Percentiles rank a stretch among this genome's conserved stretches.
Conservation (phyloP, 1,140 invertebrate species). For the Drosophila tani region DNA sequence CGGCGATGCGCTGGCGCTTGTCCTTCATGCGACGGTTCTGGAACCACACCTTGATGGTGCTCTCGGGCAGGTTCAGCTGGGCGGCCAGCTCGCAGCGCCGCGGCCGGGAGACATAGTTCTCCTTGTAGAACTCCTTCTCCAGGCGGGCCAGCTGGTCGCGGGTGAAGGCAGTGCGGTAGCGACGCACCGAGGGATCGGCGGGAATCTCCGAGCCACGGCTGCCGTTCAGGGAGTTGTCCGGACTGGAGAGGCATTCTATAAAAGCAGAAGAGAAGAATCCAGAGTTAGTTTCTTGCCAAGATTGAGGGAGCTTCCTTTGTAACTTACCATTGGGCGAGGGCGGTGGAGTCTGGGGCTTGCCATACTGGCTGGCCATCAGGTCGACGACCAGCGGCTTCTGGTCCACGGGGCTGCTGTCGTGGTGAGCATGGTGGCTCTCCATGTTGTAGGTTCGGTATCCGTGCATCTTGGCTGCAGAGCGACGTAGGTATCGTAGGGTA, state of each 20-base stretch:
- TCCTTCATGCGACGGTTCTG: slow-evolving; percentile 99
- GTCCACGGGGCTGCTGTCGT: slow-evolving; percentile 65
- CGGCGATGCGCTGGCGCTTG: slow-evolving; percentile 96
- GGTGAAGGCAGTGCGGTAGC: slow-evolving; percentile 99
- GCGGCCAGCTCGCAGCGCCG: slow-evolving; percentile 97
- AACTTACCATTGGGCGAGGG: slow-evolving; percentile 84
- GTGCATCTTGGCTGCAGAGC: slow-evolving; percentile 66
- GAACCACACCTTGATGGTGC: slow-evolving; percentile 99
- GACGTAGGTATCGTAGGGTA: background rate
- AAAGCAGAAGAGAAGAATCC: background rate
- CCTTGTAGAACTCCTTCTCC: slow-evolving; percentile 99
- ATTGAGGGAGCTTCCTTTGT: fast-evolving
- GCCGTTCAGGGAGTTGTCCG: slow-evolving; percentile 80
- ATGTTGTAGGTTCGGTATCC: slow-evolving; percentile 83
- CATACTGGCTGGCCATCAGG: slow-evolving; percentile 78
- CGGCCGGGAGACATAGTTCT: slow-evolving; percentile 99
- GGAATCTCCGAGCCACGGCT: slow-evolving; percentile 80
- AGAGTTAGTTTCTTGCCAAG: slow-evolving; percentile 35
- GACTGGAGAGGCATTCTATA: slow-evolving; percentile 85
- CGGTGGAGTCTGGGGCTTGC: slow-evolving; percentile 82
- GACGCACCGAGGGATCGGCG: slow-evolving; percentile 90
- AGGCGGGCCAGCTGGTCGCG: slow-evolving; percentile 96
- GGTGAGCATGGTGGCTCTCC: slow-evolving; percentile 75
- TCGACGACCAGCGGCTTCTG: slow-evolving; percentile 84
- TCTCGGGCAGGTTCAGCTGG: slow-evolving; percentile 96